Percentiles rank a stretch among this genome's conserved stretches.
Conservation (phyloP, 2,113 vertebrate species). For the Haliaeetus leucogaster region DNA sequence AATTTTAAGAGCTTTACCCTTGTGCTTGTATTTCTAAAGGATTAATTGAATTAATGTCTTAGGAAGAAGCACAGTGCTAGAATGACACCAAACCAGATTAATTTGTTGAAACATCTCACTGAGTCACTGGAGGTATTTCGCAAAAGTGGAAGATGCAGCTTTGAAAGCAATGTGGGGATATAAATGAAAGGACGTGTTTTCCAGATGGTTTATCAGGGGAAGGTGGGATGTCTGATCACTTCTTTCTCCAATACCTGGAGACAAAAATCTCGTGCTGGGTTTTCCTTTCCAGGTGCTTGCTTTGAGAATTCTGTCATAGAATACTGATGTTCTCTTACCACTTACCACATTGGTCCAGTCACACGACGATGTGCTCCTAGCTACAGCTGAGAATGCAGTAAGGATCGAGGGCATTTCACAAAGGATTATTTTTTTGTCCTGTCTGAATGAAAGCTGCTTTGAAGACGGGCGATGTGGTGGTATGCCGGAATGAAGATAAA, state of each 20-base stretch:
- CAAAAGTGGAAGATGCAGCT: neutral
- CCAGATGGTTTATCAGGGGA: neutral
- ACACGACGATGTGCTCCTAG: accelerated
- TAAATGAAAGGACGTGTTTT: neutral
- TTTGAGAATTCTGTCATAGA: neutral
- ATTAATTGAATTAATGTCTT: neutral
- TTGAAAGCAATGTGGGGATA: neutral
- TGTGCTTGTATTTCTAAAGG: neutral
- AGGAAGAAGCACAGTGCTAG: neutral
- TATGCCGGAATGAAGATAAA: neutral
- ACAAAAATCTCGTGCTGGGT: neutral
- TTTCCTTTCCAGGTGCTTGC: neutral
- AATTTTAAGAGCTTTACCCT: neutral
- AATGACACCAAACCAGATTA: neutral
- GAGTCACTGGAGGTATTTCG: neutral
- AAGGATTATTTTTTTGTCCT: neutral
- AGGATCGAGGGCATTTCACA: neutral
- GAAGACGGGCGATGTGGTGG: neutral
- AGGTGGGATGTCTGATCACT: neutral
- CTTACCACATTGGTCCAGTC: accelerated
- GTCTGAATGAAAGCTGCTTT: neutral
- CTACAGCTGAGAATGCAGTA: neutral
- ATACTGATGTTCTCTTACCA: neutral
- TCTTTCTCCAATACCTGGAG: neutral
- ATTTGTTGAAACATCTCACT: neutral